phyloP scores from a whole-genome alignment of 2,888 invertebrate genomes.

The Eudiplozoon nipponicum region DNA sequence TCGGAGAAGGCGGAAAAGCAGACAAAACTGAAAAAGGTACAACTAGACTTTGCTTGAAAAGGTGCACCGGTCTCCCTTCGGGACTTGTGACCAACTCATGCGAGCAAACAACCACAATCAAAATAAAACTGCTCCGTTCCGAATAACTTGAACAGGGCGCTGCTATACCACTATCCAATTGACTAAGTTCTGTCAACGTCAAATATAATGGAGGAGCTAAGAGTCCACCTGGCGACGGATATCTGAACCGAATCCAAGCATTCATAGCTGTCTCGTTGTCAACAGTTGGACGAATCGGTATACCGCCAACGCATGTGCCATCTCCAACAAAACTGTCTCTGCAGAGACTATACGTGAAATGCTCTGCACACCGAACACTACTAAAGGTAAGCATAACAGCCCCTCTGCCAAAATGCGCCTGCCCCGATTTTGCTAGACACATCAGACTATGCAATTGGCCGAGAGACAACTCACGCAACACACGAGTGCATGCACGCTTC shows the following conservation, averaged over 20 bases:
- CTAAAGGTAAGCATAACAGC: neutral
- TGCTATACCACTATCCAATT: neutral
- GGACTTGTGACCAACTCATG: neutral
- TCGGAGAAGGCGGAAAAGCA: no score
- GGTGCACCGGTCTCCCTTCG: neutral
- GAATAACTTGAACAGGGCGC: neutral
- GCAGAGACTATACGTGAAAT: neutral
- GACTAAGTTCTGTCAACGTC: neutral
- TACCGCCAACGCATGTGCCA: no score
- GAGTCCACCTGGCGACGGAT: no score
- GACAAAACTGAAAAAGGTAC: no score
- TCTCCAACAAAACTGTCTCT: no score
- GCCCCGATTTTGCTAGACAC: neutral
- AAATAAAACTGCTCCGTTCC: neutral
- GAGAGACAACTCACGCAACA: neutral
- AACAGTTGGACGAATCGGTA: no score
- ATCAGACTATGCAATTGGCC: neutral
- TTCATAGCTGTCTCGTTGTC: no score
- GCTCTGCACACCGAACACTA: neutral
- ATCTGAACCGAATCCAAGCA: no score
- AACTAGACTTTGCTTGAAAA: constrained; percentile 5
- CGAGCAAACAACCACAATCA: neutral
- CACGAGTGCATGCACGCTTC: neutral
- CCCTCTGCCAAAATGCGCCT: neutral
- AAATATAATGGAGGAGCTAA: neutral